Evolutionary conservation across 2,888 invertebrate species (phyloP).

Genomic region (Mimas tiliae): DNA sequence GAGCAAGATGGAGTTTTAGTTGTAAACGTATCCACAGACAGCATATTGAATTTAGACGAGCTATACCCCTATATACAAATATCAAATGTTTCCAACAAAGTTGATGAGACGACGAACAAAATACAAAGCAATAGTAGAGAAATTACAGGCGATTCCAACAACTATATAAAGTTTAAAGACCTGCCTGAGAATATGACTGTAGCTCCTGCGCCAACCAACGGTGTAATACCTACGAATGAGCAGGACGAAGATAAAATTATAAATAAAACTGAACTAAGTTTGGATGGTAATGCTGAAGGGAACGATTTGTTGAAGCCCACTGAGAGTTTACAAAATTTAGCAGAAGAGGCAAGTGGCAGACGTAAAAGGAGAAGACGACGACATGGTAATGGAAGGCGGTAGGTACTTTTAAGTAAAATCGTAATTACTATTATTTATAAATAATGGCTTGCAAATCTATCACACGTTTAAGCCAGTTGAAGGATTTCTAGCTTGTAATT

Average conservation of each 20-base stretch:
- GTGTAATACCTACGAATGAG: slow-evolving; percentile 69
- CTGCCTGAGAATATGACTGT: slow-evolving; percentile 75
- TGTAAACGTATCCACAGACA: slow-evolving; percentile 76
- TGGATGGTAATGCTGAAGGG: slow-evolving; percentile 53
- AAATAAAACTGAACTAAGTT: slow-evolving; percentile 58
- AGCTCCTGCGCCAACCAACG: slow-evolving; percentile 78
- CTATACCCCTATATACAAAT: slow-evolving; percentile 71
- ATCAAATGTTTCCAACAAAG: slow-evolving; percentile 69
- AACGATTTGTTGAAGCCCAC: slow-evolving; percentile 70
- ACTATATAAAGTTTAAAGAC: slow-evolving; percentile 75
- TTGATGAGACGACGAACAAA: slow-evolving; percentile 80
- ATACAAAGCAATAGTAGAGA: slow-evolving; percentile 83
- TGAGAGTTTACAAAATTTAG: slow-evolving; percentile 71
- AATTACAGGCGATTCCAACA: slow-evolving; percentile 79
- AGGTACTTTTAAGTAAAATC: slow-evolving; percentile 37
- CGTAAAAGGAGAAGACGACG: slow-evolving; percentile 65
- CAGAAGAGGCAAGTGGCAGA: slow-evolving; percentile 56
- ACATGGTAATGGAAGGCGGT: slow-evolving; percentile 78
- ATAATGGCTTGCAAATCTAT: too few species aligned
- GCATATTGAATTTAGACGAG: slow-evolving; percentile 77
- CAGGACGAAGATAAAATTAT: slow-evolving; percentile 65
- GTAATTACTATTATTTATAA: background rate
- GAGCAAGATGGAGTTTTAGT: slow-evolving; percentile 81
- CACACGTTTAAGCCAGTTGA: too few species aligned
- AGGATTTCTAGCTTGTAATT: too few species aligned